Evolutionary conservation across 2,888 invertebrate genomes (phyloP).

Genomic region (Ariolimax columbianus): DNA sequence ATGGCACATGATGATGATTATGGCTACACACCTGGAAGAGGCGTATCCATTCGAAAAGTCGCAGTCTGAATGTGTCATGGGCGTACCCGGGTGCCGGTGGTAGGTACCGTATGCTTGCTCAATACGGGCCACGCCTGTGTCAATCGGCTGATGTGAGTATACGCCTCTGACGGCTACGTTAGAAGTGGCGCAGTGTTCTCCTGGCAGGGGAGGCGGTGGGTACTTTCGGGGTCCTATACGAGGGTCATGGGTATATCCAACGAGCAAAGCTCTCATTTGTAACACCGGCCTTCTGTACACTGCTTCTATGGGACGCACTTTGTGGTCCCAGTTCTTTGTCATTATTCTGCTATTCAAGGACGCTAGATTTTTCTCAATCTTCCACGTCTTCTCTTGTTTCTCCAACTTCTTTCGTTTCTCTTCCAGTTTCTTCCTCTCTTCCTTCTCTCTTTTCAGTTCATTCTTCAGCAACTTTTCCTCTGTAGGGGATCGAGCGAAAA

Average conservation of each 20-base stretch:
- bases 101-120: slow-evolving; percentile 70
- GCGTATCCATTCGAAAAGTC: slow-evolving; percentile 4
- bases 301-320: slow-evolving; percentile 61
- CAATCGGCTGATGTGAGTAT: slow-evolving; percentile 56
- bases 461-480: slow-evolving; percentile 66
- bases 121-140: slow-evolving; percentile 66
- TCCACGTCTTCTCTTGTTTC: slow-evolving; percentile 63
- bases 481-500: slow-evolving; percentile 58
- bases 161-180: slow-evolving; percentile 1
- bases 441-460: slow-evolving; percentile 66
- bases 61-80: background rate
- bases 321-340: slow-evolving; percentile 66
- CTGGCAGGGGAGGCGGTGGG: slow-evolving; percentile 28
- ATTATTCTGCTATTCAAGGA: slow-evolving; percentile 58
- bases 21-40: slow-evolving; percentile 3
- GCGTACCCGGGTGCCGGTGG: slow-evolving; percentile 1
- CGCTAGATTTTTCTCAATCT: slow-evolving; percentile 65
- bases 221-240: slow-evolving; percentile 50
- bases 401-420: slow-evolving; percentile 64
- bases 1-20: too few species aligned
- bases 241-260: slow-evolving; percentile 65
- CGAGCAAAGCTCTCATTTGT: slow-evolving; percentile 64
- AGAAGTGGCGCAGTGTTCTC: slow-evolving; percentile 32
- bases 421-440: slow-evolving; percentile 66
- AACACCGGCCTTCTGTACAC: slow-evolving; percentile 64